phyloP scores from a whole-genome alignment of 2,797 vertebrate species.

The Darevskia mixta region DNA sequence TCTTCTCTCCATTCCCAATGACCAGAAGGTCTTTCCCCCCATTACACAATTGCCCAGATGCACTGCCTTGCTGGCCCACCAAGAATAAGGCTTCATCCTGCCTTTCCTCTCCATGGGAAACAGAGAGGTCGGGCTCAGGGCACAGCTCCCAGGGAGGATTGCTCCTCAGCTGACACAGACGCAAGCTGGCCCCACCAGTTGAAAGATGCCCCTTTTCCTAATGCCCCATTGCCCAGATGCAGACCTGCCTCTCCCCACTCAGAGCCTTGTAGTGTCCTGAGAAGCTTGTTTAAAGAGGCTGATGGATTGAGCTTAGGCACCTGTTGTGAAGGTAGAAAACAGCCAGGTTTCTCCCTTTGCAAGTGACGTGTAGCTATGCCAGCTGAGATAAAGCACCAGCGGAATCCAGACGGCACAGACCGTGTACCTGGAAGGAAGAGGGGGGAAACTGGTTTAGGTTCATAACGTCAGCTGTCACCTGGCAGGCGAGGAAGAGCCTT shows the following conservation, averaged over 20 bases:
- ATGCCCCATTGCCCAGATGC: background rate
- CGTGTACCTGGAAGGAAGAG: conserved; percentile 84
- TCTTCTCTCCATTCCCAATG: background rate
- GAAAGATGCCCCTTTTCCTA: too few relatives aligned
- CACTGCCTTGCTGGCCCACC: background rate
- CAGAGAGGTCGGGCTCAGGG: background rate
- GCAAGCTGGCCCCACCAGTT: too few relatives aligned
- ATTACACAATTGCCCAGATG: background rate
- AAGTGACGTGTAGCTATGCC: conserved; percentile 87
- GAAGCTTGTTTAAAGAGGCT: background rate
- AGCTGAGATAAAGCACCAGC: conserved; percentile 88
- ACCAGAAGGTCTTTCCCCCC: background rate
- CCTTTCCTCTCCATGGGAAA: background rate
- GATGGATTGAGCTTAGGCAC: conserved; percentile 73
- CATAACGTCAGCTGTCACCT: too few relatives aligned
- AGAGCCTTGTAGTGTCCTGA: too few relatives aligned
- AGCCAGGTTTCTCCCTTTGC: conserved; percentile 85
- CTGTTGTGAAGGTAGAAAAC: conserved; percentile 84
- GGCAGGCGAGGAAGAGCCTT: background rate
- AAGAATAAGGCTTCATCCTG: background rate
- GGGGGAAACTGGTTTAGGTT: background rate
- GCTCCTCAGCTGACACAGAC: background rate
- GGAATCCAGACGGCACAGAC: conserved; percentile 93
- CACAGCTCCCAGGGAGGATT: too few relatives aligned
- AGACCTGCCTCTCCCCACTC: background rate